A percentile compares a stretch with the other conserved stretches of the same genome.
phyloP scores from a whole-genome alignment of 2,888 invertebrate genomes.

The Zaprionus obscuricornis region DNA sequence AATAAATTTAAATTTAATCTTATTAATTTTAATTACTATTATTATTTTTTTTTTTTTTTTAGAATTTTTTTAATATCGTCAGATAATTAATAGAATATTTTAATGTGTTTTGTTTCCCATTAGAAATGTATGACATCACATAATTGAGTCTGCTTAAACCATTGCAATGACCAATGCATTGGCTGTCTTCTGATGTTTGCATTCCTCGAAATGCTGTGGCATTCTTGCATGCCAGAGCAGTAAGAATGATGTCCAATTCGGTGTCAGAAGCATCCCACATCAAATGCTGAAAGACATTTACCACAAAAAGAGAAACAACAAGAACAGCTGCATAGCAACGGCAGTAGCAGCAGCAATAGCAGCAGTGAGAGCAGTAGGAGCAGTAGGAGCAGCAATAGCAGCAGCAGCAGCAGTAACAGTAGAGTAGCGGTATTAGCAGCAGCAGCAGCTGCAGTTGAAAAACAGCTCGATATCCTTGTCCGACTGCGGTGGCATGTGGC shows the following conservation, averaged over 20 bases:
- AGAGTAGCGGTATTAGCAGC: slow-evolving; percentile 16
- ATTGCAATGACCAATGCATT: slow-evolving; percentile 2
- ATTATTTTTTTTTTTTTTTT: too few relatives aligned
- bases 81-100: too few relatives aligned
- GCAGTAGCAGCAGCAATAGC: slow-evolving; percentile 10
- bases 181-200: slow-evolving; percentile 38
- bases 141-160: slow-evolving; percentile 2
- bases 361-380: slow-evolving; percentile 16
- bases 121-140: neutral
- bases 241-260: slow-evolving; percentile 6
- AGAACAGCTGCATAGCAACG: slow-evolving; percentile 20
- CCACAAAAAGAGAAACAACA: slow-evolving; percentile 33
- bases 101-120: too few relatives aligned
- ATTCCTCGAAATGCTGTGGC: slow-evolving; percentile 36
- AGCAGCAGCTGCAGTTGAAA: slow-evolving; percentile 17
- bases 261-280: slow-evolving; percentile 27
- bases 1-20: too few relatives aligned
- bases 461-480: slow-evolving; percentile 41
- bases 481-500: slow-evolving; percentile 49
- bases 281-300: slow-evolving; percentile 43
- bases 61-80: too few relatives aligned
- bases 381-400: slow-evolving; percentile 22
- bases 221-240: slow-evolving; percentile 23
- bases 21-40: too few relatives aligned
- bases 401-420: slow-evolving; percentile 7